Conservation (phyloP, 1,140 invertebrate species). For the Drosophila elegans region DNA sequence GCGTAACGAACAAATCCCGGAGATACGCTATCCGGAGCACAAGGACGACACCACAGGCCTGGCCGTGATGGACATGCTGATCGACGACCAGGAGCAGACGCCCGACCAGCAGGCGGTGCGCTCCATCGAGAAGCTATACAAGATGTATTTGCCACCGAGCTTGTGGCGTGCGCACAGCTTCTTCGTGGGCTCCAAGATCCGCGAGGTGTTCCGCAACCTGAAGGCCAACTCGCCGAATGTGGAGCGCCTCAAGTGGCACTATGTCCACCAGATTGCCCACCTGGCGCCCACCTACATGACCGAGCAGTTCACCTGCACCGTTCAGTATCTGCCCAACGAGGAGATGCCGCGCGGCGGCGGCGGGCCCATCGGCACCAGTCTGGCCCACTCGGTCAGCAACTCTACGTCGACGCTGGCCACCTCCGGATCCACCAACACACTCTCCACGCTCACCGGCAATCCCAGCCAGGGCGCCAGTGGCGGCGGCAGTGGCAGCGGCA, state of each 20-base stretch:
- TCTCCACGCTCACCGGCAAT: slow-evolving; percentile 30
- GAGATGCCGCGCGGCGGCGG: slow-evolving; percentile 22
- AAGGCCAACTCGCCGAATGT: slow-evolving; percentile 87
- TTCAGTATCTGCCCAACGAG: slow-evolving; percentile 73
- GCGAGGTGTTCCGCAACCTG: slow-evolving; percentile 88
- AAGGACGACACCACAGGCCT: slow-evolving; percentile 91
- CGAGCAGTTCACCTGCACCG: slow-evolving; percentile 90
- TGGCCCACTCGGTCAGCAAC: slow-evolving; percentile 9
- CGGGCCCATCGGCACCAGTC: slow-evolving; percentile 11
- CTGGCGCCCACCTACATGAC: slow-evolving; percentile 92
- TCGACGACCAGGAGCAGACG: slow-evolving; percentile 90
- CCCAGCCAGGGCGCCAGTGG: neutral
- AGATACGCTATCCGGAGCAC: slow-evolving; percentile 90
- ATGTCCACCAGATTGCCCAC: slow-evolving; percentile 90
- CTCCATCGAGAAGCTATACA: slow-evolving; percentile 90
- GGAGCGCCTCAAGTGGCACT: slow-evolving; percentile 90
- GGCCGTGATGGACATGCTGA: slow-evolving; percentile 94
- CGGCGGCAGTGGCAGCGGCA: slow-evolving; percentile 5
- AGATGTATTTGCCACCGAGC: slow-evolving; percentile 92
- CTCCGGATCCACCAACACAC: slow-evolving; percentile 44
- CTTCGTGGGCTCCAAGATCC: slow-evolving; percentile 91
- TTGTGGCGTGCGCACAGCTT: slow-evolving; percentile 90
- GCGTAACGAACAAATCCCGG: slow-evolving; percentile 90
- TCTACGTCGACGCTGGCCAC: slow-evolving; percentile 46
- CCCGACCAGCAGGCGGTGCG: slow-evolving; percentile 85